These are phyloP conservation scores for Orestias chungarensis DNA, from an alignment of 2,797 vertebrate species.

Conservation along the genomic window DNA sequence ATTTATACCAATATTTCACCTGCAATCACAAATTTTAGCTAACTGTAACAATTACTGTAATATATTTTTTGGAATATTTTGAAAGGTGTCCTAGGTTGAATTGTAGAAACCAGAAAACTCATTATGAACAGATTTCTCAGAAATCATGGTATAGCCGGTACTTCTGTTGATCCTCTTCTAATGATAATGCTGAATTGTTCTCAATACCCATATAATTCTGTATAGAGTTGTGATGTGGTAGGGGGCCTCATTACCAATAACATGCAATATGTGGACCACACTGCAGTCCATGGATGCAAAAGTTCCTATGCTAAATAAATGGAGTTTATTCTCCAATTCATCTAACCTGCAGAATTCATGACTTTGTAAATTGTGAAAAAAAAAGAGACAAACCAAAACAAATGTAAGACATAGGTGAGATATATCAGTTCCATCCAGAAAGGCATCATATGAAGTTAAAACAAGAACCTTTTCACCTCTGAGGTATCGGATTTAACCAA, in stretches of 20 bases:
- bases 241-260: background rate
- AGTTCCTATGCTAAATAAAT: background rate
- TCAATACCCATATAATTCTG: background rate
- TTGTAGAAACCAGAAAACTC: background rate
- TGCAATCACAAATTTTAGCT: background rate
- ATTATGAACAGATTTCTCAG: background rate
- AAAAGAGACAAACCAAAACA: background rate
- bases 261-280: background rate
- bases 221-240: background rate
- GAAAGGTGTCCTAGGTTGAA: background rate
- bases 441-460: no score
- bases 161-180: background rate
- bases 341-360: background rate
- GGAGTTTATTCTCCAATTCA: background rate
- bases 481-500: no score
- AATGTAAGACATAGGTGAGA: background rate
- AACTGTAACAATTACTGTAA: background rate
- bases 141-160: background rate
- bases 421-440: no score
- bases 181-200: background rate
- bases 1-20: background rate
- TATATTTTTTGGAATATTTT: background rate
- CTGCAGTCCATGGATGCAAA: background rate
- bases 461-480: no score
- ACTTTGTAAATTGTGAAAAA: background rate